These are phyloP conservation scores for Kradibia gibbosae DNA, from an alignment of 1,140 invertebrate species.

Conservation along the genomic window DNA sequence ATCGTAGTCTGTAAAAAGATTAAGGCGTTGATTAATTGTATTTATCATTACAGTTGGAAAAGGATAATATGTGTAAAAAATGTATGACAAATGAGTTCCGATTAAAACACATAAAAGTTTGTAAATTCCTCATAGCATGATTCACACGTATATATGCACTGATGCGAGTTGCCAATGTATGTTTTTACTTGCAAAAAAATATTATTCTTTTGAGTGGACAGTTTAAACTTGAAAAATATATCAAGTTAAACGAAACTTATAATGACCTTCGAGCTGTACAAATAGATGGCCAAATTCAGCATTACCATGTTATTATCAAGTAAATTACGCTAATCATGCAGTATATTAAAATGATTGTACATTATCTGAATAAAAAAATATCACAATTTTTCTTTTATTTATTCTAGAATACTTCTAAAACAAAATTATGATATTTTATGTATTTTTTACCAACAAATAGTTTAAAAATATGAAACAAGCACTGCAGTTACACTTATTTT, in stretches of 20 bases:
- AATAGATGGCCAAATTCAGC: constrained; percentile 35
- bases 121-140: no score
- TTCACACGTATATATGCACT: background rate
- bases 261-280: constrained; percentile 42
- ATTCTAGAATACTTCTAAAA: no score
- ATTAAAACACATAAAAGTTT: background rate
- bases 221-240: constrained; percentile 5
- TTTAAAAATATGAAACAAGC: constrained; percentile 38
- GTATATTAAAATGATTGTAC: constrained; percentile 13
- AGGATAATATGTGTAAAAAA: constrained; percentile 20
- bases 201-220: constrained; percentile 21
- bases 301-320: constrained; percentile 20
- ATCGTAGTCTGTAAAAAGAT: constrained; percentile 44
- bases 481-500: no score
- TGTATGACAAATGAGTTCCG: constrained; percentile 35
- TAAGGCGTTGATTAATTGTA: constrained; percentile 45
- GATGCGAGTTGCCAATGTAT: background rate
- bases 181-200: constrained; percentile 22
- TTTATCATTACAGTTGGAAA: constrained; percentile 22
- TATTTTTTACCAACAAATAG: no score
- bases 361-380: constrained; percentile 6
- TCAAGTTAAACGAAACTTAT: constrained; percentile 31
- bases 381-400: background rate
- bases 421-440: constrained; percentile 14
- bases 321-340: constrained; percentile 10